Base-by-base conservation (phyloP, 2,888 invertebrate species). In the Flexamia atlantica region DNA sequence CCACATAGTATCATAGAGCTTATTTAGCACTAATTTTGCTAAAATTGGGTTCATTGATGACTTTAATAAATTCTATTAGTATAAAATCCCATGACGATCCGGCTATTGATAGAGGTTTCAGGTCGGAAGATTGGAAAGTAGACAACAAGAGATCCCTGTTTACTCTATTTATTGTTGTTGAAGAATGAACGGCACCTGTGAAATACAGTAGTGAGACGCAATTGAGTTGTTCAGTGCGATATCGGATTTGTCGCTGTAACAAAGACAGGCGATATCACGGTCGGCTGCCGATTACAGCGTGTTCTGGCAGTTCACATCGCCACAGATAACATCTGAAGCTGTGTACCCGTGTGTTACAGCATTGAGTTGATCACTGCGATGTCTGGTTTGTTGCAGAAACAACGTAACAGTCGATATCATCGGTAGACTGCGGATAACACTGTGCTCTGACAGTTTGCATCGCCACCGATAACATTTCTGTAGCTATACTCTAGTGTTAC, bases 401-500 rank as follows among this genome's bases (percentile, higher is more conserved):
- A 30, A 28, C 64, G 64, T 14, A 17, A 64, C 64, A 64, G 30
- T 64, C 64, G 64, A 64, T 64, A 57, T 30, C 64, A 64, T 9
- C 64, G 28, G 64, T 64, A 17, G 64, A 64, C 64, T 28, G 64
- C 30, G 7, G 28, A 64, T 30, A 5, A 64, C 30, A 30, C 30
- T 17, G 64, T 64, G 25, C 30, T 5, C 64, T 25, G 30, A 64
- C 25, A 64, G 30, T 64, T 64, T 64, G 30, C 28, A 14, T 12
- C 28, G 28, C 64, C 30, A 30, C 64, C 5, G 25, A 64, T 28
- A 64, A 64, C 28, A 28, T 64, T 28, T 0, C 64, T 64, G 5
- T 46, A 46, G 46, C 12, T 3, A 46, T 46, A n/a, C 10, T 23
- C 3, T 23, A 10, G 20, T n/a, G 53, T 53, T 36, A 36, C 46